A percentile compares a stretch with the other conserved stretches of the same genome.
phyloP scores from a whole-genome alignment of 1,140 invertebrate genomes.

The Heliconius eleuchia region DNA sequence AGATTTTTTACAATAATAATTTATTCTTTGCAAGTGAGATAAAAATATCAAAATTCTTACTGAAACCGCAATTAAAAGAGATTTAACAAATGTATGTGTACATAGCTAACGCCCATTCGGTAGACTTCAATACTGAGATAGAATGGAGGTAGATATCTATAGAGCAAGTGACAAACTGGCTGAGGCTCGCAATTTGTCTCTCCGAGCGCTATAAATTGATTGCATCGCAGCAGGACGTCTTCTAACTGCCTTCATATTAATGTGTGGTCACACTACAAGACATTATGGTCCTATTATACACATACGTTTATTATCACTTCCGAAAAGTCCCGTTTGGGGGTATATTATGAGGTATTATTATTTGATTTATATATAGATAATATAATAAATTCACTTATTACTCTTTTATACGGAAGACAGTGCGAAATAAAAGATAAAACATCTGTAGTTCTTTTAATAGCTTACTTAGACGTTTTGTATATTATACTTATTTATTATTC shows the following conservation, averaged over 20 bases:
- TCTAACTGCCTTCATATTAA: constrained; percentile 51
- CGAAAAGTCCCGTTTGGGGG: not conserved
- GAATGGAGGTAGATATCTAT: constrained; percentile 19
- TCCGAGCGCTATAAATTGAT: constrained; percentile 66
- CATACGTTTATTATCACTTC: constrained; percentile 4
- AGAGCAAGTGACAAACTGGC: constrained; percentile 48
- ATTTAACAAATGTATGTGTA: not conserved
- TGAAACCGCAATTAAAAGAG: not conserved
- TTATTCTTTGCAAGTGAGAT: too few relatives aligned
- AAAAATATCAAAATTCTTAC: not conserved
- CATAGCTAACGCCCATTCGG: not conserved
- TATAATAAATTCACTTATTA: too few relatives aligned
- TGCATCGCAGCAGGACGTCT: constrained; percentile 60
- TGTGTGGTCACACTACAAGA: constrained; percentile 42
- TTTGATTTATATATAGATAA: too few relatives aligned
- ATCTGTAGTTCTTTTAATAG: too few relatives aligned
- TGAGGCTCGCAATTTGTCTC: constrained; percentile 62
- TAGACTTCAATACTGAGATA: constrained; percentile 17
- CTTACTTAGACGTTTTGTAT: too few relatives aligned
- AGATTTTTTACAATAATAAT: too few relatives aligned
- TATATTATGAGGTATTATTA: not conserved
- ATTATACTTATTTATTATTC: too few relatives aligned
- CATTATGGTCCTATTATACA: constrained; percentile 24
- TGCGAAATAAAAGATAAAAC: too few relatives aligned
- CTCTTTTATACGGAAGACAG: too few relatives aligned